phyloP scores from a whole-genome alignment of 2,888 invertebrate species.

The Eilema depressum region DNA sequence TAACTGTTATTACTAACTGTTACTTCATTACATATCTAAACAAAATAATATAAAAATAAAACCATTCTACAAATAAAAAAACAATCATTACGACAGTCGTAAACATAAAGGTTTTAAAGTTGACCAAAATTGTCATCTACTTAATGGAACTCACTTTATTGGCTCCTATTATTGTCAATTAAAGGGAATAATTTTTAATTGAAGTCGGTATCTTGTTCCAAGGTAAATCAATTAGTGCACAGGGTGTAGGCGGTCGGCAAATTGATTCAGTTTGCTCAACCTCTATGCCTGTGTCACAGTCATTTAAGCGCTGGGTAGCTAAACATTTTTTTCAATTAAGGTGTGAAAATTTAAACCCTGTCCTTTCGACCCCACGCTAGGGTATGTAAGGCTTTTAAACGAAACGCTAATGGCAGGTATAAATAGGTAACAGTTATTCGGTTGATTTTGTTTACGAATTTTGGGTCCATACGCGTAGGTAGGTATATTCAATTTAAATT shows the following conservation, averaged over 20 bases:
- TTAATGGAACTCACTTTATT: constrained; percentile 56
- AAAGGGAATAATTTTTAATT: constrained; percentile 77
- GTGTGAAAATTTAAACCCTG: constrained; percentile 38
- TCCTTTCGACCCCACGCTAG: constrained; percentile 24
- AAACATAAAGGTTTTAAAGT: constrained; percentile 21
- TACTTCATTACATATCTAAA: no score
- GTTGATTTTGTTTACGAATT: constrained; percentile 33
- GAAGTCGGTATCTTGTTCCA: constrained; percentile 74
- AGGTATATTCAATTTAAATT: constrained; percentile 20
- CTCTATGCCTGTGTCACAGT: constrained; percentile 52
- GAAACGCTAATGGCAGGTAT: constrained; percentile 25
- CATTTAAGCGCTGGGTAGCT: constrained; percentile 40
- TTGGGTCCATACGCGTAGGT: constrained; percentile 7
- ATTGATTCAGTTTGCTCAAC: constrained; percentile 69
- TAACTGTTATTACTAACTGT: no score
- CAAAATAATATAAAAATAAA: background rate
- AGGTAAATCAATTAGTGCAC: constrained; percentile 83
- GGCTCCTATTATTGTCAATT: constrained; percentile 69
- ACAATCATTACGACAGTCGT: constrained; percentile 6
- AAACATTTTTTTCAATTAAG: constrained; percentile 49
- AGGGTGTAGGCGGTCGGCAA: constrained; percentile 65
- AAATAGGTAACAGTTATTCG: constrained; percentile 32
- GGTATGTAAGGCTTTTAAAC: constrained; percentile 27
- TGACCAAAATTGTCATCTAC: constrained; percentile 31
- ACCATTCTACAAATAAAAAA: no score